Conservation (phyloP, 2,113 vertebrate species). For the Turnix velox region DNA sequence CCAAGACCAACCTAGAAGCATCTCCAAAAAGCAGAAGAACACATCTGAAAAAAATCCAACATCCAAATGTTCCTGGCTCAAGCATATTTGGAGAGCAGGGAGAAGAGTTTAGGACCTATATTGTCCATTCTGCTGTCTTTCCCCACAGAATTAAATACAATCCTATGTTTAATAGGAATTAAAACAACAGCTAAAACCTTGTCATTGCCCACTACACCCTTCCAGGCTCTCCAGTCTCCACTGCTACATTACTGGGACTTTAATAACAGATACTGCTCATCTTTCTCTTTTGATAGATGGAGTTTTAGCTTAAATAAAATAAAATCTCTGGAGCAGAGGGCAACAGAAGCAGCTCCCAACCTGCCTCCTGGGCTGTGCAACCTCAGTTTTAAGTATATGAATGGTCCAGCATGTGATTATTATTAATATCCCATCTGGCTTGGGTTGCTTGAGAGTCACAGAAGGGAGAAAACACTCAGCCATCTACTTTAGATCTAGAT, state of each 20-base stretch:
- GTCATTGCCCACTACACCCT: accelerated
- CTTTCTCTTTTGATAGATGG: background rate
- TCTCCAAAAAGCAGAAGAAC: background rate
- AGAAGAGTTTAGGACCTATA: accelerated
- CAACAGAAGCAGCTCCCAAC: background rate
- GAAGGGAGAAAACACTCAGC: background rate
- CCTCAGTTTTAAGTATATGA: background rate
- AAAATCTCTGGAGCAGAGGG: background rate
- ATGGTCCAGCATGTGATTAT: background rate
- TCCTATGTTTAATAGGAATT: background rate
- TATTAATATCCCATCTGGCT: background rate
- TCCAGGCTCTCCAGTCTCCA: background rate
- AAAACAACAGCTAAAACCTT: background rate
- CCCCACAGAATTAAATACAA: background rate
- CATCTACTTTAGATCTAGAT: background rate
- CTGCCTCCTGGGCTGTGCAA: background rate
- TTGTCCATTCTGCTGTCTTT: background rate
- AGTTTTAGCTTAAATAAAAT: background rate
- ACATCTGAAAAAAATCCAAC: background rate
- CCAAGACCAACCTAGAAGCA: background rate
- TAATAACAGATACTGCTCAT: background rate
- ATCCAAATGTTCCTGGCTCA: background rate
- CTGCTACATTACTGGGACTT: accelerated
- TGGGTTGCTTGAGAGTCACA: background rate
- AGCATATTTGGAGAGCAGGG: background rate